Percentiles rank a stretch among this genome's conserved stretches.
These are phyloP conservation scores for Platyrinchus mystaceus DNA, from an alignment of 2,797 vertebrate genomes.

Conservation along the genomic window DNA sequence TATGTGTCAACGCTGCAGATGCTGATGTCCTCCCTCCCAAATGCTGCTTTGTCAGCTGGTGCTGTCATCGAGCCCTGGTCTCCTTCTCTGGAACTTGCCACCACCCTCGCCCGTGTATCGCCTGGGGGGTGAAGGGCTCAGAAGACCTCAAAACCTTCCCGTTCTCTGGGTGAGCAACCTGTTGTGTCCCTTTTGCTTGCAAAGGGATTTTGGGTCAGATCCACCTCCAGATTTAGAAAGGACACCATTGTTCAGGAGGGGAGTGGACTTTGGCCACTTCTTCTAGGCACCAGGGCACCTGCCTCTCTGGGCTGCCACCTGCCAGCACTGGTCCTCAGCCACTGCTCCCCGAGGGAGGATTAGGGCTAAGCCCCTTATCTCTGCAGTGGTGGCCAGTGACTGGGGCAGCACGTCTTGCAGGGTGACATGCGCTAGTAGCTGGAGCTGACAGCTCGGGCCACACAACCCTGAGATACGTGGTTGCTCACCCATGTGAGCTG, in stretches of 20 bases:
- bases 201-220: background rate
- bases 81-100: background rate
- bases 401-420: accelerated
- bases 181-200: background rate
- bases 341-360: accelerated
- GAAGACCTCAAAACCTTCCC: background rate
- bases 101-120: accelerated
- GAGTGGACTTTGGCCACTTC: background rate
- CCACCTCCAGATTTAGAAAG: background rate
- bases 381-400: background rate
- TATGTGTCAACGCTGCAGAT: conserved; percentile 14
- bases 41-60: conserved; percentile 22
- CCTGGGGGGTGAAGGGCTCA: background rate
- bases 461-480: accelerated
- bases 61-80: background rate
- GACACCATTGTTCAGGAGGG: accelerated
- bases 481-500: background rate
- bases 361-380: background rate
- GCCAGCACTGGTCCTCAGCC: accelerated
- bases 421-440: accelerated
- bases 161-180: background rate
- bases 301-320: background rate
- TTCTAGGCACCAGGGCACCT: background rate
- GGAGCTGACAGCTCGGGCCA: background rate
- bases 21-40: conserved; percentile 33